Evolutionary conservation across 1,140 invertebrate genomes (phyloP), one percentile per base, ranked within the genome.

Genomic region (Hyphantria cunea): DNA sequence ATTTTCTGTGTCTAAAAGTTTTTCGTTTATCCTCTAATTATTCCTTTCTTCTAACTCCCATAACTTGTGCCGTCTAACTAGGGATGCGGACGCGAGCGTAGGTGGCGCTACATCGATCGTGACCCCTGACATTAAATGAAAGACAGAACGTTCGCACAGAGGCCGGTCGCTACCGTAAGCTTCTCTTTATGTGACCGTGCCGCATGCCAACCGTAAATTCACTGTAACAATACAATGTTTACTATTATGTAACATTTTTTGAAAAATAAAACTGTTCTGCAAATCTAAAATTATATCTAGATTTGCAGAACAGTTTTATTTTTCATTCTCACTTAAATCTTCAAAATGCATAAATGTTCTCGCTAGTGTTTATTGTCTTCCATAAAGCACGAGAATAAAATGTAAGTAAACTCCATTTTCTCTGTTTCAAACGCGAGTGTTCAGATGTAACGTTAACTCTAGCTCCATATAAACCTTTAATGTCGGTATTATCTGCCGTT

Each of bases 111-210:
- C 76, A 82, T 82, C 80, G 78, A 82, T 82, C 80, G 80, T 66
- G 76, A 82, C 78, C 80, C 60, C 76, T 82, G 80, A 80, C 78
- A 80, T 82, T 80, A 74, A 74, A 69, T 76, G 70, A 74, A 67
- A 75, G 77, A 78, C 75, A 73, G 66, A 65, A 33, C 51, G 59
- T 72, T 68, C 70, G 60, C 48, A 72, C 66, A 77, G 72, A 39
- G 72, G 68, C 69, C 71, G 64, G 37, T 49, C 44, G 31, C 34
- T 14, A 44, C 8, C 12, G 7, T 49, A 58, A 58, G 55, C 55
- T 47, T 33, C 15, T 33, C 25, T 34, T 47, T 15, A 58, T 55
- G 37, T 39, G 8, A 39, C n/a, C 2, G 8, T 39, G 17, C 5
- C 17, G 17, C 5, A 25, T 3, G 1, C 5, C 5, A 25, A 25